Conservation (phyloP, 2,113 vertebrate genomes). For the Sinocyclocheilus anophthalmus region DNA sequence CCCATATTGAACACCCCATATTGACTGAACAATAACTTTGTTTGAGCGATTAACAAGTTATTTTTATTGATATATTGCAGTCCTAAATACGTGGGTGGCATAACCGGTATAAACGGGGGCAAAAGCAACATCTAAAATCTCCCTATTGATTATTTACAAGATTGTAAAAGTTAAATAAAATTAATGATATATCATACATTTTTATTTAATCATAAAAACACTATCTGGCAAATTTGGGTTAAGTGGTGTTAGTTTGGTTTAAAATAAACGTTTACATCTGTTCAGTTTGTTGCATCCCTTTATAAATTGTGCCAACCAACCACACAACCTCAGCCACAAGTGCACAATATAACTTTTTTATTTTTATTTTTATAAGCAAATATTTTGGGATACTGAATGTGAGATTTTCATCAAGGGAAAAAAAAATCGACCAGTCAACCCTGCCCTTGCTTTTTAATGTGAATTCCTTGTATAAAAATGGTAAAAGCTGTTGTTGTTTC, state of each 20-base stretch:
- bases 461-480: background rate
- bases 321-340: background rate
- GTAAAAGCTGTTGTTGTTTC: background rate
- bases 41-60: background rate
- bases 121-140: background rate
- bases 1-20: background rate
- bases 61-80: background rate
- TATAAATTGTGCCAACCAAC: background rate
- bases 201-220: background rate
- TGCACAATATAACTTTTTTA: background rate
- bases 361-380: background rate
- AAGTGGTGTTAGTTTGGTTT: background rate
- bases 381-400: background rate
- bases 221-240: background rate
- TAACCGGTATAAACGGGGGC: background rate
- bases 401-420: background rate
- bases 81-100: background rate
- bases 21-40: background rate
- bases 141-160: background rate
- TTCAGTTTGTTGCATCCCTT: background rate
- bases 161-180: background rate
- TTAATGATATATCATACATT: background rate
- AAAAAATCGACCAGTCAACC: background rate
- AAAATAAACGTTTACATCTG: background rate
- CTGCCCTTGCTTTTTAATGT: background rate